Evolutionary conservation across 2,888 invertebrate genomes (phyloP).

Genomic region (Eulithis prunata): DNA sequence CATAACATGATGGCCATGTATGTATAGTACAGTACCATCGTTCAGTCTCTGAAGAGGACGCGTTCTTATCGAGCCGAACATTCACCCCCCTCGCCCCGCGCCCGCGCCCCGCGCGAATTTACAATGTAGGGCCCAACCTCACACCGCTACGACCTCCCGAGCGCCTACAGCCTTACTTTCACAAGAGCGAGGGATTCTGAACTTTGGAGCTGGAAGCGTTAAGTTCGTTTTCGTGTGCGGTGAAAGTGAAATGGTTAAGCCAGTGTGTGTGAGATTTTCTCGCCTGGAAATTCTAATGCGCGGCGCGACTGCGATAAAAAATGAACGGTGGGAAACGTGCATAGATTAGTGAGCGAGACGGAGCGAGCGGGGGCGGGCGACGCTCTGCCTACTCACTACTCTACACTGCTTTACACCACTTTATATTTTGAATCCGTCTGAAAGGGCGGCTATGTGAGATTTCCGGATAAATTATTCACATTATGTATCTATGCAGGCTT

Average conservation of each 20-base stretch:
- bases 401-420: constrained; percentile 60
- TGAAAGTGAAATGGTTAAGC: constrained; percentile 24
- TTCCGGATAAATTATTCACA: constrained; percentile 65
- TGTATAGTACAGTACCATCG: not conserved
- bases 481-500: constrained; percentile 27
- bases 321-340: constrained; percentile 81
- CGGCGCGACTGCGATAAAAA: constrained; percentile 83
- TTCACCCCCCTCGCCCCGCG: constrained; percentile 41
- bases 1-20: constrained; percentile 14
- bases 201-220: constrained; percentile 25
- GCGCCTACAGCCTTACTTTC: constrained; percentile 39
- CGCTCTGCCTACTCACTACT: constrained; percentile 36
- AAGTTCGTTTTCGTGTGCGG: constrained; percentile 23
- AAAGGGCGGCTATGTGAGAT: constrained; percentile 65
- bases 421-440: constrained; percentile 72
- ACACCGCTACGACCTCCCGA: constrained; percentile 48
- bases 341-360: constrained; percentile 79
- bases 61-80: constrained; percentile 63
- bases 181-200: constrained; percentile 30
- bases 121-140: constrained; percentile 66
- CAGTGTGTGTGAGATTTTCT: constrained; percentile 80
- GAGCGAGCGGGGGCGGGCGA: constrained; percentile 46
- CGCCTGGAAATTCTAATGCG: constrained; percentile 84
- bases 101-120: constrained; percentile 65
- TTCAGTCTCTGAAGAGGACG: constrained; percentile 36